phyloP scores from a whole-genome alignment of 2,888 invertebrate species.

The Diarsia rubi region DNA sequence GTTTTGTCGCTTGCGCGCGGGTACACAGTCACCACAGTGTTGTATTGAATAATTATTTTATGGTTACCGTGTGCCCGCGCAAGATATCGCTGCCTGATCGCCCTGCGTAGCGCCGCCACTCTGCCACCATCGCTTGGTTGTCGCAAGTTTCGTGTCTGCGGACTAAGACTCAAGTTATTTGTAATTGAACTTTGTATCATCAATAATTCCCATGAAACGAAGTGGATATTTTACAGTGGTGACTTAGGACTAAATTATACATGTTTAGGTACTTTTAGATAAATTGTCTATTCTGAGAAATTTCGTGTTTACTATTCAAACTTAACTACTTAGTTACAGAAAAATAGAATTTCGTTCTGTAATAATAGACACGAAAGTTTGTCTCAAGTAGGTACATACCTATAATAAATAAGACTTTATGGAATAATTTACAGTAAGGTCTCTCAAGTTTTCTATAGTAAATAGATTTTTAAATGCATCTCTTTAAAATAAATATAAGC shows the following conservation, averaged over 20 bases:
- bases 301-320: conserved; percentile 33
- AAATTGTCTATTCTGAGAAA: conserved; percentile 16
- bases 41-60: too few relatives aligned
- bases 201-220: conserved; percentile 15
- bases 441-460: conserved; percentile 52
- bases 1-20: too few relatives aligned
- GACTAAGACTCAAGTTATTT: conserved; percentile 20
- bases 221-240: conserved; percentile 54
- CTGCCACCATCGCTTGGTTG: too few relatives aligned
- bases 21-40: too few relatives aligned
- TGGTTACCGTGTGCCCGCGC: too few relatives aligned
- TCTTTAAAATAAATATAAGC: conserved; percentile 57
- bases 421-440: conserved; percentile 39
- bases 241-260: conserved; percentile 57
- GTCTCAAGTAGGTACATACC: not conserved
- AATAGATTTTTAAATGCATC: conserved; percentile 52
- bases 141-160: too few relatives aligned
- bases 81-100: too few relatives aligned
- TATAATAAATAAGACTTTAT: conserved; percentile 10
- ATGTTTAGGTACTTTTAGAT: conserved; percentile 34
- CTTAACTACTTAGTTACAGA: conserved; percentile 19
- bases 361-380: conserved; percentile 23
- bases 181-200: conserved; percentile 41
- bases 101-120: too few relatives aligned
- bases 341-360: conserved; percentile 33